These are phyloP conservation scores for Ammospiza maritima DNA, from an alignment of 2,797 vertebrate genomes.

Conservation along the genomic window DNA sequence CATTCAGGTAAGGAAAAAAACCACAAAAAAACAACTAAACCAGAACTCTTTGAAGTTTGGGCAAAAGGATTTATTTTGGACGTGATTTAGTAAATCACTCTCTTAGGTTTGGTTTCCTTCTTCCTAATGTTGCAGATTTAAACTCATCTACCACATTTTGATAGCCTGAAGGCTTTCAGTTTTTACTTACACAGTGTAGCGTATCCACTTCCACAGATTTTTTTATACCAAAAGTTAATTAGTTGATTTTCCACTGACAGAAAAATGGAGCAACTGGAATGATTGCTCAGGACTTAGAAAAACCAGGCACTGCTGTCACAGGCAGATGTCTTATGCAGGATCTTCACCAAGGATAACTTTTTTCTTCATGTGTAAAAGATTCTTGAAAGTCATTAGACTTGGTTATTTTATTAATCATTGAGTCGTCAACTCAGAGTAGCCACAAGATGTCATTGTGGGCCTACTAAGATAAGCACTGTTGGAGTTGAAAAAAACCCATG, in stretches of 20 bases:
- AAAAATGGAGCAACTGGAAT: neutral
- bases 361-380: neutral
- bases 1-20: neutral
- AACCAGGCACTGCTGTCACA: accelerated
- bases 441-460: slow-evolving; percentile 58
- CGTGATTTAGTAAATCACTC: neutral
- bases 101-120: neutral
- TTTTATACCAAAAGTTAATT: neutral
- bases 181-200: neutral
- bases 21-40: neutral
- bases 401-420: neutral
- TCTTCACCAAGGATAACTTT: neutral
- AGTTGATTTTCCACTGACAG: neutral
- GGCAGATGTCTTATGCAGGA: neutral
- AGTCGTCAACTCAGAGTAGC: neutral
- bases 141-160: neutral
- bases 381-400: neutral
- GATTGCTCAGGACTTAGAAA: neutral
- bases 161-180: neutral
- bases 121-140: neutral
- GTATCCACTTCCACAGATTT: neutral
- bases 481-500: neutral
- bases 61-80: neutral
- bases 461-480: neutral
- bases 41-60: neutral